Percentiles rank a stretch among this genome's conserved stretches.
phyloP scores from a whole-genome alignment of 2,888 invertebrate species.

The Cosmorhoe ocellata region DNA sequence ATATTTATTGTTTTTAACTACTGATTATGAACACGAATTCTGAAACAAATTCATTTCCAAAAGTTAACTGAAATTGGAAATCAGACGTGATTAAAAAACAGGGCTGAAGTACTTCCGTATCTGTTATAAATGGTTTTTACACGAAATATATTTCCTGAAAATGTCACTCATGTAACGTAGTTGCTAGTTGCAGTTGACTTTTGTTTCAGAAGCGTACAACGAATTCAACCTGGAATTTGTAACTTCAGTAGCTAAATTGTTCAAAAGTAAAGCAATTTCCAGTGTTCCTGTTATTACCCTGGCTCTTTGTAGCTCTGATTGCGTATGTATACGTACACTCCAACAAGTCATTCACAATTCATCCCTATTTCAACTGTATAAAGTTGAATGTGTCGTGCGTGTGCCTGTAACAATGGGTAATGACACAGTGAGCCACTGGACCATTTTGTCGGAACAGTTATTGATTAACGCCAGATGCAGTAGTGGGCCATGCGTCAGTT shows the following conservation, averaged over 20 bases:
- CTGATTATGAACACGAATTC: no score
- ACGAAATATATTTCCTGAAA: no score
- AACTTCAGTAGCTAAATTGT: not conserved
- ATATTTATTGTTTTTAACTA: no score
- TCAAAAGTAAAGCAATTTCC: constrained; percentile 14
- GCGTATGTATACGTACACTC: constrained; percentile 2
- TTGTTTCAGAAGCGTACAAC: constrained; percentile 1
- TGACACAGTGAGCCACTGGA: constrained; percentile 37
- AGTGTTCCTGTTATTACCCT: constrained; percentile 19
- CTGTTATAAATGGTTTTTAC: no score
- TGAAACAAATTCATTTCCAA: no score
- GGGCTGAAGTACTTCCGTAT: no score
- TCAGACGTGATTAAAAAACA: no score
- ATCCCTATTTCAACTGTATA: constrained; percentile 3
- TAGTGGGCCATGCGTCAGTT: constrained; percentile 57
- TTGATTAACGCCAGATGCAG: constrained; percentile 65
- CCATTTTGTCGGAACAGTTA: constrained; percentile 44
- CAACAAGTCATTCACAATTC: not conserved
- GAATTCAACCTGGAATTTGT: not conserved
- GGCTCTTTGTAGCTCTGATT: constrained; percentile 18
- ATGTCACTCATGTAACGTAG: no score
- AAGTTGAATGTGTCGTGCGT: constrained; percentile 14
- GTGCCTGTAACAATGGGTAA: constrained; percentile 44
- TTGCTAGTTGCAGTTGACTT: not conserved
- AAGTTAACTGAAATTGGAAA: no score